Percentiles rank a stretch among this genome's conserved stretches.
phyloP scores from a whole-genome alignment of 1,140 invertebrate genomes.

The Drosophila asahinai region DNA sequence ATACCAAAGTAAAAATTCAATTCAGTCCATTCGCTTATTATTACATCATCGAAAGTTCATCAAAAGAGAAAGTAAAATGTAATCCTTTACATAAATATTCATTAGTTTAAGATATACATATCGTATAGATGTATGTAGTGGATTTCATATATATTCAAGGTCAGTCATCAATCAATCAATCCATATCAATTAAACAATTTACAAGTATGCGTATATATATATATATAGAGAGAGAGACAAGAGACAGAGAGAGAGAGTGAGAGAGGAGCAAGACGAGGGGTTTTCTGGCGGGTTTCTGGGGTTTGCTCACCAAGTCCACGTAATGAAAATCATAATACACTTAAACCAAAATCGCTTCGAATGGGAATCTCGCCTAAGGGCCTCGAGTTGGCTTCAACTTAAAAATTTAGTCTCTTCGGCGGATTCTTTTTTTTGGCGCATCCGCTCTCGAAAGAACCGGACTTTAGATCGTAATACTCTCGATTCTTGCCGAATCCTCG shows the following conservation, averaged over 20 bases:
- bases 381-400: constrained; percentile 24
- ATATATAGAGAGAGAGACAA: constrained; percentile 58
- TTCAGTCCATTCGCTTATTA: constrained; percentile 81
- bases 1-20: constrained; percentile 82
- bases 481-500: constrained; percentile 37
- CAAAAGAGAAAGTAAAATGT: constrained; percentile 71
- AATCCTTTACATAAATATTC: constrained; percentile 66
- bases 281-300: constrained; percentile 31
- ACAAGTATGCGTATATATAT: constrained; percentile 59
- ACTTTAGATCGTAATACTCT: constrained; percentile 10
- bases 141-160: constrained; percentile 61
- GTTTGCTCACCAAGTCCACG: constrained; percentile 74
- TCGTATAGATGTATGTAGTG: constrained; percentile 43
- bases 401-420: constrained; percentile 21
- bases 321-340: constrained; percentile 61
- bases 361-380: constrained; percentile 6
- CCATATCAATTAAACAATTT: constrained; percentile 66
- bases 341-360: constrained; percentile 36
- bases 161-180: constrained; percentile 67
- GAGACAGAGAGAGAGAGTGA: constrained; percentile 55
- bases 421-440: constrained; percentile 11
- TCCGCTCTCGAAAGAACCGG: constrained; percentile 9
- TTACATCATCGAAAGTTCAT: constrained; percentile 81
- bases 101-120: constrained; percentile 69
- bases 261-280: constrained; percentile 61